Evolutionary conservation across 2,797 vertebrate species (phyloP), one percentile per base, ranked within the genome.

Genomic region (Holocentrus rufus): DNA sequence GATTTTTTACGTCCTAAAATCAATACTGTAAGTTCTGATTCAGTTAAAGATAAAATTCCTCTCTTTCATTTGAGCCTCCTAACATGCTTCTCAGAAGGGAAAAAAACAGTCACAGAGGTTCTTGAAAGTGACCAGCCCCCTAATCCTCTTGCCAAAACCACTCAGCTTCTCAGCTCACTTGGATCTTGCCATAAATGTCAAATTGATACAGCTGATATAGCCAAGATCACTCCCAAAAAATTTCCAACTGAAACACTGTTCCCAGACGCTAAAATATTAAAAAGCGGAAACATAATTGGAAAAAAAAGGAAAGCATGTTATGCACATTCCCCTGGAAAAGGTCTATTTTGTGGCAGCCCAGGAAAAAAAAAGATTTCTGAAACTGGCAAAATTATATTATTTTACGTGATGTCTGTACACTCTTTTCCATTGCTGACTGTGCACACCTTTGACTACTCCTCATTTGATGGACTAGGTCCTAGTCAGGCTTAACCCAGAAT

Each of bases 401-500:
- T 7, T 0, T 2, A 11, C 4, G n/a, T 52, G 9, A 1, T 5
- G 4, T 34, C 20, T 7, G 22, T 65, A 23, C 2, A 10, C 1
- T 63, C n/a, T 47, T 47, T 71, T 72, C 1, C 7, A 31, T 1
- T 72, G 8, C 59, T 2, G 3, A 30, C 23, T 30, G 6, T 8
- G 2, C 20, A 59, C 53, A 79, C 30, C 20, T 53, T 50, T 62
- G 27, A 17, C 2, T 18, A 3, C 18, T 74, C 23, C 22, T 54
- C 13, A n/a, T 30, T 50, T 63, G 23, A 60, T 62, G 49, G 5
- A 44, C 30, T 15, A 56, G 18, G 8, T 54, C 50, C 17, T 20
- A 58, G 46, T 46, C 44, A 64, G 53, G 42, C 53, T 8, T 53
- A 62, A 65, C 20, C 55, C 14, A 60, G 60, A 18, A 49, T 55